Evolutionary conservation across 2,113 vertebrate genomes (phyloP), one percentile per base, ranked within the genome.

Genomic region (Xiphias gladius): DNA sequence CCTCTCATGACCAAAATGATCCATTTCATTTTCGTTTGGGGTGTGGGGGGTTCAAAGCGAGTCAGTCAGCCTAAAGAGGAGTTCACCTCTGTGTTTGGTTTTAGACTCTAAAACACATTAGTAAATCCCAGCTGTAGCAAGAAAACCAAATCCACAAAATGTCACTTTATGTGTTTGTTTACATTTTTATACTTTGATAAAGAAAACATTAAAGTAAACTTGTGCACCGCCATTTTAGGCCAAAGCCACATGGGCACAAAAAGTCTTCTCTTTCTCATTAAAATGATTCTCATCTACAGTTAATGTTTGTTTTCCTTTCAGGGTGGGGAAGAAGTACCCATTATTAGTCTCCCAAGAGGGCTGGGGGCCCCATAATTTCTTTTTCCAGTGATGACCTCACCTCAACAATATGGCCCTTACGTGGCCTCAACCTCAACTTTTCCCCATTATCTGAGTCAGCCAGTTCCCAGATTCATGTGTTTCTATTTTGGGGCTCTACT

Each of bases 371-470:
- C 46, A 61, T 85, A 28, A 55, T 87, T 76, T 77, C 9, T 89
- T 88, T 93, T 93, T 89, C 88, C 87, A 92, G 28, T 2, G 5
- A 68, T 93, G 92, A 93, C 90, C 73, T 90, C 88, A 92, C 54
- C 17, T 71, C 61, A 19, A 82, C 90, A 89, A 78, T 72, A 89
- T 70, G 70, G 80, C 50, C 61, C 19, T 80, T 84, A 87, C 70
- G 85, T 83, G 71, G 74, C 77, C 69, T 82, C 77, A 22, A 79
- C 61, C 77, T 85, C 75, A 86, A 80, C 54, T 74, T 88, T 87
- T 88, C 82, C 86, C 57, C 24, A 73, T 68, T 72, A 82, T 80
- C 86, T 91, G 61, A 92, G 79, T 89, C 85, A 89, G 85, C 86
- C 84, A 10, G 22, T 85, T 89, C 65, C 72, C 76, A 75, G 39